Evolutionary conservation across 1,140 invertebrate species (phyloP).

Genomic region (Pomacea maculata): DNA sequence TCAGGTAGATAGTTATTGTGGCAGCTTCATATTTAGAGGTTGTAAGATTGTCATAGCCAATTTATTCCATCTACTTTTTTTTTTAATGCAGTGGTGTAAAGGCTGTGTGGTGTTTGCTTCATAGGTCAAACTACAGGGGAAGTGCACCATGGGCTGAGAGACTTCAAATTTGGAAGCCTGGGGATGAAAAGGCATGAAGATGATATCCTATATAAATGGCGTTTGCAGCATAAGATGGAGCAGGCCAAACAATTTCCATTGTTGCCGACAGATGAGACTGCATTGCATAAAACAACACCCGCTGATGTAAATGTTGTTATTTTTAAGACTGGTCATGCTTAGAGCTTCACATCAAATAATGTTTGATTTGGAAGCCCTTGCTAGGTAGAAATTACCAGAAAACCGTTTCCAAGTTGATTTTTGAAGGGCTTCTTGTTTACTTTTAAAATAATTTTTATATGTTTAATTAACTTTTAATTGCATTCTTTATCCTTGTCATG

Average conservation of each 20-base stretch:
- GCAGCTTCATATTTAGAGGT: neutral
- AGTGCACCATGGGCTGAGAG: too few relatives aligned
- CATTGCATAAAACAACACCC: too few relatives aligned
- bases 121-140: neutral
- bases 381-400: too few relatives aligned
- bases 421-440: too few relatives aligned
- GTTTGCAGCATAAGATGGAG: slow-evolving; percentile 51
- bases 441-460: too few relatives aligned
- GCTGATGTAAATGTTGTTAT: too few relatives aligned
- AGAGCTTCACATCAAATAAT: too few relatives aligned
- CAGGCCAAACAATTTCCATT: slow-evolving; percentile 24
- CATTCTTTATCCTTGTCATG: too few relatives aligned
- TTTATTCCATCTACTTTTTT: neutral
- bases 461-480: too few relatives aligned
- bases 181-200: slow-evolving; percentile 29
- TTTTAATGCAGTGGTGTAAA: neutral
- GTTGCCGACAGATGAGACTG: neutral
- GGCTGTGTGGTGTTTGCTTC: neutral
- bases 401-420: too few relatives aligned
- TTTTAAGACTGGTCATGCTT: too few relatives aligned
- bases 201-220: slow-evolving; percentile 58
- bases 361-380: too few relatives aligned
- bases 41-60: neutral
- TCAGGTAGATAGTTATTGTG: neutral
- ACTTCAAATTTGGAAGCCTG: neutral